phyloP scores from a whole-genome alignment of 2,888 invertebrate genomes.

The Leptinotarsa rubiginosa region DNA sequence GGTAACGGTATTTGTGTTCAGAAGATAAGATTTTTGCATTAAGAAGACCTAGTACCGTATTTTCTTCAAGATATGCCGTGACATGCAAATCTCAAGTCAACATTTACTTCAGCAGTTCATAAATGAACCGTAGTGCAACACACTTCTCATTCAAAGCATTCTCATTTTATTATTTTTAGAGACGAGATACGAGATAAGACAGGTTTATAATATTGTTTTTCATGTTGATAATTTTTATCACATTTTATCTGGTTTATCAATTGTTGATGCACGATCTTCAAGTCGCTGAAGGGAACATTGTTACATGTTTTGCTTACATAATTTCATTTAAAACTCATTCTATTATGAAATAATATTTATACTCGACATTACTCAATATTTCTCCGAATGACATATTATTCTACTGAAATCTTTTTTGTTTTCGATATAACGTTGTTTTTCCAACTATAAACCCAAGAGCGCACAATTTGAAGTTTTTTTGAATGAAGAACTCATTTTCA shows the following conservation, averaged over 20 bases:
- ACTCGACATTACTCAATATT: not conserved
- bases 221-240: conserved; percentile 37
- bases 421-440: too few species aligned
- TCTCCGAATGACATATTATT: too few species aligned
- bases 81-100: conserved; percentile 5
- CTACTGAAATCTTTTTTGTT: too few species aligned
- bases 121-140: conserved; percentile 29
- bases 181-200: conserved; percentile 35
- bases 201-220: conserved; percentile 41
- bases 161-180: conserved; percentile 36
- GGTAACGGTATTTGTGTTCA: not conserved
- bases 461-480: too few species aligned
- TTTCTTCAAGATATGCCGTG: not conserved
- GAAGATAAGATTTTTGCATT: not conserved
- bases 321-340: not conserved
- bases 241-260: conserved; percentile 40
- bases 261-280: conserved; percentile 31
- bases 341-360: not conserved
- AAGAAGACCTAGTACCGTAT: not conserved
- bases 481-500: too few species aligned
- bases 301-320: not conserved
- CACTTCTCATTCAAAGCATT: conserved; percentile 25
- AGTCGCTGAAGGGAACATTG: not conserved
- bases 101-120: not conserved
- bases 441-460: too few species aligned